Evolutionary conservation across 2,797 vertebrate species (phyloP).

Genomic region (Amphiprion clarkii): DNA sequence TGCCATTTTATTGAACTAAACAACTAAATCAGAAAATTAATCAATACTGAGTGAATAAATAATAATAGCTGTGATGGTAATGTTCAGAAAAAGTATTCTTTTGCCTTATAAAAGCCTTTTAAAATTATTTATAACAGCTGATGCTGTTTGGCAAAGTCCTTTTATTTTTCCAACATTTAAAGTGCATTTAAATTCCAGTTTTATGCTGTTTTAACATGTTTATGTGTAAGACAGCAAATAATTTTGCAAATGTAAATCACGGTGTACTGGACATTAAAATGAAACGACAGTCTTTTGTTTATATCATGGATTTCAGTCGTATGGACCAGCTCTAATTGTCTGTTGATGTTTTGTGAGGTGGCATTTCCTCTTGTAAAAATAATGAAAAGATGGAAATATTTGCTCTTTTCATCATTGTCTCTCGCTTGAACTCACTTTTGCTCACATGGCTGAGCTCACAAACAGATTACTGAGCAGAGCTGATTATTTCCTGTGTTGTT

Average conservation of each 20-base stretch:
- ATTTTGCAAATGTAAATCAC: not conserved
- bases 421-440: constrained; percentile 29
- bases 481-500: constrained; percentile 56
- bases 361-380: constrained; percentile 3
- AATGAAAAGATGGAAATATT: not conserved
- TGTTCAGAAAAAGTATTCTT: not conserved
- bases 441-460: constrained; percentile 51
- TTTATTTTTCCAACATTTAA: too few relatives aligned
- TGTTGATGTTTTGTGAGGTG: constrained; percentile 4
- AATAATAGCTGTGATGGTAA: not conserved
- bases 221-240: not conserved
- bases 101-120: not conserved
- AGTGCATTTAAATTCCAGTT: too few relatives aligned
- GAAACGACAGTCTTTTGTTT: not conserved
- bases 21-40: not conserved
- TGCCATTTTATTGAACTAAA: not conserved
- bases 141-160: not conserved
- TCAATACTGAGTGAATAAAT: not conserved
- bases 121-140: not conserved
- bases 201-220: too few relatives aligned
- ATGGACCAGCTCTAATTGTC: not conserved
- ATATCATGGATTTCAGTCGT: not conserved
- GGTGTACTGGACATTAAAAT: not conserved
- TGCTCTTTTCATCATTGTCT: constrained; percentile 22
- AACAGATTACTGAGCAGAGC: constrained; percentile 64